Base-by-base conservation (phyloP, 1,140 invertebrate genomes). In the Drosophila serrata region DNA sequence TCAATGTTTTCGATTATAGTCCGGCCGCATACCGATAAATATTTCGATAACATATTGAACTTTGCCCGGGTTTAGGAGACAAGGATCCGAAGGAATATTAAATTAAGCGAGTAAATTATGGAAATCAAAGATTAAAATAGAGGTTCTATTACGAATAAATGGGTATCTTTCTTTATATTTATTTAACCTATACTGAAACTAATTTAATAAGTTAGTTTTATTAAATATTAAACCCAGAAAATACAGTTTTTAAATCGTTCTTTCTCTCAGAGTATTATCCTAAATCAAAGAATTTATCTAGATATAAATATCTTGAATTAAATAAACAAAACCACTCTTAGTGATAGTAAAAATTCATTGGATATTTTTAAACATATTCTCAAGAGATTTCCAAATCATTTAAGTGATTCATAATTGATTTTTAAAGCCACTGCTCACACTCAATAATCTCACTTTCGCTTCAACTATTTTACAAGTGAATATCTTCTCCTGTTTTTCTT, bases 1-100 rank as follows among this genome's bases (percentile, higher is more conserved):
- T 84, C 68, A 88, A 87, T 87, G 82, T 87, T 87, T 87, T 87
- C 63, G 62, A 87, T 82, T 79, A 48, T 72, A 64, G 27, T 49
- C 79, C 72, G 77, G 82, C 81, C 64, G 33, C 42, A 79, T 75
- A 45, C 68, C 81, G 78, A 82, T 82, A 84, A 84, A 75, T 64
- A 79, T 84, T 84, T 70, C 59, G 55, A 75, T 64, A 78, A 42
- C 79, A 11, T 15, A 22, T 0, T 72, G 67, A 73, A 72, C 67
- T 73, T 42, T 73, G 69, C 33, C 11, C 31, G 6, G 61, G 11
- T 3, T 15, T 6, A 3, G 17, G 0, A 49, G 27, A 8, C n/a
- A 1, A 53, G 31, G 17, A 53, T 19, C 5, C 6, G 7, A 3
- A 15, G 49, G 31, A 35, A 35, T 22, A 35, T 31, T 22, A 22